Percentiles rank a stretch among this genome's conserved stretches.
Conservation (phyloP, 2,113 vertebrate species). For the Hemibagrus wyckioides region DNA sequence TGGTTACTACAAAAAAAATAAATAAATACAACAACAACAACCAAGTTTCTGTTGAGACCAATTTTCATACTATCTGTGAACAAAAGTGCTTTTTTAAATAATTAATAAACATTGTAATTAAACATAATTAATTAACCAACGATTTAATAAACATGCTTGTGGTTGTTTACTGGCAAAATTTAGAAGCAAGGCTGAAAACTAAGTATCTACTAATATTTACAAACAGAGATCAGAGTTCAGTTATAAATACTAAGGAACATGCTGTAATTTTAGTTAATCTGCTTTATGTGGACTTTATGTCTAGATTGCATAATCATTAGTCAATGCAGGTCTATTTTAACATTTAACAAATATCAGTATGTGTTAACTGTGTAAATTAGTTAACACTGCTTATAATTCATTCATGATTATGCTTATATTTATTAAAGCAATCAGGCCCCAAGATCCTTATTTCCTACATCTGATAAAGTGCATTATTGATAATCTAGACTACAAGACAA, state of each 20-base stretch:
- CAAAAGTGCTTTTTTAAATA: background rate
- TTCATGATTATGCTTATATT: background rate
- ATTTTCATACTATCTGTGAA: background rate
- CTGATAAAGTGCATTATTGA: background rate
- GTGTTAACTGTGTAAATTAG: background rate
- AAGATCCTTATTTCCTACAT: background rate
- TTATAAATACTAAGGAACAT: background rate
- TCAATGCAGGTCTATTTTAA: background rate
- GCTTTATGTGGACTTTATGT: background rate
- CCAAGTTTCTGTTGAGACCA: background rate
- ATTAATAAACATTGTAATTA: too few relatives aligned
- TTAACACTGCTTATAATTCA: background rate
- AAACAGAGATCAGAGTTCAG: background rate
- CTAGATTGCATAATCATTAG: background rate
- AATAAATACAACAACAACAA: background rate
- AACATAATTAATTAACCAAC: background rate
- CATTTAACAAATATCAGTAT: background rate
- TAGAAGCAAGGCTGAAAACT: background rate
- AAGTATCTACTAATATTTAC: background rate
- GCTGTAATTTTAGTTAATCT: background rate
- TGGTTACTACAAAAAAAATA: background rate
- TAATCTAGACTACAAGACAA: background rate
- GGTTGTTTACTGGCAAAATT: background rate
- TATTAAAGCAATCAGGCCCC: background rate
- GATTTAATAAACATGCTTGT: background rate